Percentiles rank a stretch among this genome's conserved stretches.
Conservation (phyloP, 2,797 vertebrate species). For the Rhabdomys pumilio region DNA sequence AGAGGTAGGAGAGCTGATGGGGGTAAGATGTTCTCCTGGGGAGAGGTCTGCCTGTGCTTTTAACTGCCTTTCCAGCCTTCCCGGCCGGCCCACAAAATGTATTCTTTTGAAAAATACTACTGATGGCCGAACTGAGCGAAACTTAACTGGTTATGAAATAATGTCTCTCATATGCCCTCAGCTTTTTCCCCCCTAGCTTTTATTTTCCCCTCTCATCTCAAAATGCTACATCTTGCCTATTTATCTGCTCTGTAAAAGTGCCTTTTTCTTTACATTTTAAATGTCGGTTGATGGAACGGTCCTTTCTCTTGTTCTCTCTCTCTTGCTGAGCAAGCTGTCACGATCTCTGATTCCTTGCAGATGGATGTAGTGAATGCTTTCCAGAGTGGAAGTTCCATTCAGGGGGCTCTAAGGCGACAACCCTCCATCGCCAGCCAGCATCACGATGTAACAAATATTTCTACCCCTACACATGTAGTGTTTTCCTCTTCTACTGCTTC, state of each 20-base stretch:
- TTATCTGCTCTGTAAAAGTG: constrained; percentile 91
- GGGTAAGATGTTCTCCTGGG: constrained; percentile 72
- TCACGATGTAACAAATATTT: constrained; percentile 99
- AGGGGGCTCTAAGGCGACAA: constrained; percentile 99
- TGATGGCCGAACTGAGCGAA: constrained; percentile 84
- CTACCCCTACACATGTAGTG: constrained; percentile 99
- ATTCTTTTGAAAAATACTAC: constrained; percentile 78
- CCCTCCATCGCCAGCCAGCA: constrained; percentile 99
- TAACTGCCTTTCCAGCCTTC: constrained; percentile 76
- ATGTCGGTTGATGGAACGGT: constrained; percentile 92
- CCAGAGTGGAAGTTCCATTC: constrained; percentile 99
- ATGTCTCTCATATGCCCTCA: constrained; percentile 83
- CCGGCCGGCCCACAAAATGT: constrained; percentile 65
- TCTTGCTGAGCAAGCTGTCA: constrained; percentile 95
- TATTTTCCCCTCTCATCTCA: constrained; percentile 89
- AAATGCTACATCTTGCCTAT: constrained; percentile 88
- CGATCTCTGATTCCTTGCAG: constrained; percentile 99
- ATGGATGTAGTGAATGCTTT: constrained; percentile 99
- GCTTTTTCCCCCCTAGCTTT: constrained; percentile 86
- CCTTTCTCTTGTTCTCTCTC: constrained; percentile 91
- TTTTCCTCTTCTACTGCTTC: constrained; percentile 99
- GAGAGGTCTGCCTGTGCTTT: constrained; percentile 59
- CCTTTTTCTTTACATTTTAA: constrained; percentile 91
- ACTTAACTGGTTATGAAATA: constrained; percentile 81
- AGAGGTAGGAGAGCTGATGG: constrained; percentile 86